Base-by-base conservation (phyloP, 2,888 invertebrate species). In the Epirrhoe alternata region DNA sequence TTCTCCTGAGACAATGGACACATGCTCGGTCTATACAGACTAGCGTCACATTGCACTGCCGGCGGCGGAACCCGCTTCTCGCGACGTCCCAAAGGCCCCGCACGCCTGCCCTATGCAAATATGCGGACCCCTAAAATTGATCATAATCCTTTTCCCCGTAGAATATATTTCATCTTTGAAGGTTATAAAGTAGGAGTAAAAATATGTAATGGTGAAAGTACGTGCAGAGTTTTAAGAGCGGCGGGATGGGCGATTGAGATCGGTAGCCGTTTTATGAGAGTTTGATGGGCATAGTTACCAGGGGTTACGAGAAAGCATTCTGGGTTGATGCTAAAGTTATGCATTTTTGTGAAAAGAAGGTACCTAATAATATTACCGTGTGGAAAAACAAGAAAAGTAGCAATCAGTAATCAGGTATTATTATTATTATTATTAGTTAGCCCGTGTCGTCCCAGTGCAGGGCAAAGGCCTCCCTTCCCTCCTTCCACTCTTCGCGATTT, bases 91-190 rank as follows among this genome's bases (percentile, higher is more conserved):
- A 74, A 77, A 72, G 74, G 74, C 75, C 78, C 82, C 70, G 80
- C 88, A 87, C 85, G 88, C 86, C 82, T 84, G 89, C 86, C 88
- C 87, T 89, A 90, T 90, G 87, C 88, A 89, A 90, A 90, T 89
- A 89, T 77, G 79, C 85, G 88, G 88, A 74, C 72, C 88, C 88
- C 80, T 79, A 77, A 79, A 84, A 81, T 83, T 82, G 83, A 82
- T 77, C 80, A 80, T 82, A 80, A 82, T 83, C 83, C 83, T 76
- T 74, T 69, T 70, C 74, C 74, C 74, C 17, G 69, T 52, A 71
- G 73, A 72, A 70, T 74, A 74, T 76, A 74, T 74, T 72, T 72
- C 74, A 72, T 74, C 72, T 74, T 74, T 74, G 70, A 66, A 70
- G 74, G 74, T 74, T 67, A 74, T 74, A 74, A 74, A 74, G 68